Percentiles rank a stretch among this genome's conserved stretches.
These are phyloP conservation scores for Ciconia nigra DNA, from an alignment of 2,797 vertebrate species.

Conservation along the genomic window DNA sequence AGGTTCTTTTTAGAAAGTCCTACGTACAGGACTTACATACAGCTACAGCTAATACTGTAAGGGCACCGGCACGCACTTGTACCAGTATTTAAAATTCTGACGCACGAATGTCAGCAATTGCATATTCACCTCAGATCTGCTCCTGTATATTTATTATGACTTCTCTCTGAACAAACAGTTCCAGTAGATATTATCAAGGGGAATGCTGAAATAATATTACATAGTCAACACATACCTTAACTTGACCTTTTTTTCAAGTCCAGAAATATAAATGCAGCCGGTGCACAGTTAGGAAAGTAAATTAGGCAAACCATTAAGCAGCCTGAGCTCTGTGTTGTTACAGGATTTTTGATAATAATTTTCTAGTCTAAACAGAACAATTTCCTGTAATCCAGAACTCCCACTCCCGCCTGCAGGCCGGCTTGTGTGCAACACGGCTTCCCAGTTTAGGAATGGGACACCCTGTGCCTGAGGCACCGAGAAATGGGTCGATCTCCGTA, in stretches of 20 bases:
- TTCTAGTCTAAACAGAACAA: not conserved
- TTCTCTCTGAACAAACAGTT: not conserved
- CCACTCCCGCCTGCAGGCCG: not conserved
- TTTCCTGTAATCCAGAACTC: not conserved
- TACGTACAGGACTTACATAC: not conserved
- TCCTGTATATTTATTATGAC: not conserved
- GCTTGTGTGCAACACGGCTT: not conserved
- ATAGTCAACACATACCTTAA: not conserved
- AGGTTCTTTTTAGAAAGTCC: not conserved
- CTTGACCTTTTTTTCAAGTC: not conserved
- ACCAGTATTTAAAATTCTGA: not conserved
- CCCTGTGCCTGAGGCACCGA: not conserved
- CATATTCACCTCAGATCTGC: not conserved
- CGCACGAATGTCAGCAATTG: not conserved
- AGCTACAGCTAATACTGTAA: not conserved
- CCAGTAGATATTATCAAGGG: not conserved
- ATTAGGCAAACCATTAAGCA: not conserved
- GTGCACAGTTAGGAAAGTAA: not conserved
- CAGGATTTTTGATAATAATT: not conserved
- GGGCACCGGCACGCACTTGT: rapidly evolving
- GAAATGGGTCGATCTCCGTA: not conserved
- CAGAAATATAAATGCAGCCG: not conserved
- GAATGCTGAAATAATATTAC: not conserved
- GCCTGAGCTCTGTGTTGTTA: not conserved
- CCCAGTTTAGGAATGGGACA: not conserved